These are phyloP conservation scores for Capitella teleta DNA, from an alignment of 1,140 invertebrate genomes.

Conservation along the genomic window DNA sequence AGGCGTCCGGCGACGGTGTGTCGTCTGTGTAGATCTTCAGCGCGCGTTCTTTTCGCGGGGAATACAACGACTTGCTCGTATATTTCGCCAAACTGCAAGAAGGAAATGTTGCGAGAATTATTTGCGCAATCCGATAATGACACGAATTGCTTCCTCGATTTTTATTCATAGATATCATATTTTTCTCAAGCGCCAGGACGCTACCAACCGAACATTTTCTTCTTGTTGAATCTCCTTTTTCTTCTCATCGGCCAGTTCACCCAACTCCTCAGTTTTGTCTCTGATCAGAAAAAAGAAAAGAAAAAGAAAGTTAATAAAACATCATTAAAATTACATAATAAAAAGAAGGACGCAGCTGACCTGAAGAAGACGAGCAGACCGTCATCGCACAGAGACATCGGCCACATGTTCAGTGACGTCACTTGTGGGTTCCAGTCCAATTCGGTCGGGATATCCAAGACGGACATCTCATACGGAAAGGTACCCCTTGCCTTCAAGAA, in stretches of 20 bases:
- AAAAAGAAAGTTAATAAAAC: background rate
- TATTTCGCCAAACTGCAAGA: no score
- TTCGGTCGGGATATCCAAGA: constrained; percentile 48
- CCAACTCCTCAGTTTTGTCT: constrained; percentile 52
- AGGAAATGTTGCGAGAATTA: no score
- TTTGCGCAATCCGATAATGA: no score
- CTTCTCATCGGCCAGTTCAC: constrained; percentile 51
- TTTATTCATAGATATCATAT: no score
- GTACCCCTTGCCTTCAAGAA: constrained; percentile 39
- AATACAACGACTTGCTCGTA: constrained; percentile 33
- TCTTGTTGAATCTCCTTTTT: constrained; percentile 50
- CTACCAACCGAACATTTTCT: constrained; percentile 45
- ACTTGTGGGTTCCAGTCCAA: constrained; percentile 48
- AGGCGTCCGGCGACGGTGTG: constrained; percentile 7
- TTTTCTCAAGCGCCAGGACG: constrained; percentile 4
- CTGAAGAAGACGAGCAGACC: constrained; percentile 52
- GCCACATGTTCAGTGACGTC: constrained; percentile 42
- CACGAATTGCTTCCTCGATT: no score
- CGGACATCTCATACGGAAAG: constrained; percentile 51
- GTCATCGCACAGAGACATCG: constrained; percentile 47
- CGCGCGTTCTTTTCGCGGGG: constrained; percentile 55
- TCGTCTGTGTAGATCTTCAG: constrained; percentile 62
- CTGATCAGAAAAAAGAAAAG: no score
- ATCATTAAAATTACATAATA: constrained; percentile 1
- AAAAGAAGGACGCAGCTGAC: constrained; percentile 31